Percentiles rank a stretch among this genome's conserved stretches.
These are phyloP conservation scores for Tapirus terrestris DNA, from an alignment of 2,113 vertebrate genomes.

Conservation along the genomic window DNA sequence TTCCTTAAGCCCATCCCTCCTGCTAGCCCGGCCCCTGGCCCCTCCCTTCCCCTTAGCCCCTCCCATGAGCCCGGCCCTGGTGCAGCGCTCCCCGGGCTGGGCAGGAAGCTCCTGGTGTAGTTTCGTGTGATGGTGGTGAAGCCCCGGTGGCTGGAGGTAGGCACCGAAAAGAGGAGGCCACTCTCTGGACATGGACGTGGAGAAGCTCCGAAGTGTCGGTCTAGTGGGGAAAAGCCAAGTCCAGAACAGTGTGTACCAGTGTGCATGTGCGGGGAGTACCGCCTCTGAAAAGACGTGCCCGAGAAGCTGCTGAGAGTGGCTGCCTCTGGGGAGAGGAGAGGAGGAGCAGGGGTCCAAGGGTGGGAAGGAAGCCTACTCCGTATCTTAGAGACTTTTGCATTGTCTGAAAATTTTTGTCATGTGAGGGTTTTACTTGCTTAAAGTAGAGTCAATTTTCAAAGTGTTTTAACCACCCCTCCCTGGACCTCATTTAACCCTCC, in stretches of 20 bases:
- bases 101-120: slow-evolving; percentile 59
- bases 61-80: neutral
- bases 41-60: neutral
- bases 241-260: too few relatives aligned
- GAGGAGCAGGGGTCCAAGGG: neutral
- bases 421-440: neutral
- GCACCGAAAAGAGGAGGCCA: rapidly evolving
- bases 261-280: rapidly evolving
- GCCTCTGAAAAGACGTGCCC: rapidly evolving
- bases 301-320: neutral
- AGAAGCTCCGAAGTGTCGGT: too few relatives aligned
- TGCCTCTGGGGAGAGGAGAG: neutral
- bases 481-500: neutral
- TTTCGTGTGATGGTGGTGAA: slow-evolving; percentile 49
- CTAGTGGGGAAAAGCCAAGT: neutral
- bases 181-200: neutral
- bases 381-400: neutral
- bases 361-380: neutral
- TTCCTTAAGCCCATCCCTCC: neutral
- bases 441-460: neutral
- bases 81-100: neutral
- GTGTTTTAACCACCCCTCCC: neutral
- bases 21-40: neutral
- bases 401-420: neutral
- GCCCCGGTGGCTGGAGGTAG: slow-evolving; percentile 6